Base-by-base conservation (phyloP, 92 coral and sea anemone species). In the Bergia sp. region DNA sequence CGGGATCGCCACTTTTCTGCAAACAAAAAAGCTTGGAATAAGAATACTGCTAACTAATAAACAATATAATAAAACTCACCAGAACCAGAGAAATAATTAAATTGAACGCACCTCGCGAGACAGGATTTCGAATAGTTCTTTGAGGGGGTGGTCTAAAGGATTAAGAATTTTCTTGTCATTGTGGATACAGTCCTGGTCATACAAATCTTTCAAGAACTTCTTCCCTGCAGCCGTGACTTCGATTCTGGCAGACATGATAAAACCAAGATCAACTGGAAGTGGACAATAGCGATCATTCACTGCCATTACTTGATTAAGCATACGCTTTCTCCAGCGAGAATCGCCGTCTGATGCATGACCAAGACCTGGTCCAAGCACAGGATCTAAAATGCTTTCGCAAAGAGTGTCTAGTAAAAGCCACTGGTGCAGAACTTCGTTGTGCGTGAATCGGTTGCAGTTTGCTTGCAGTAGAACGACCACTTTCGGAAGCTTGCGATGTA, bases 341-440 rank as follows among this genome's bases (percentile, higher is more conserved):
- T 88, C 93, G 0, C 93, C 94, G 40, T 92, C 90, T 3, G 89
- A 91, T 16, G 93, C 90, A 72, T 91, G 91, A 12, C 93, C 91
- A 76, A 92, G 75, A 21, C 94, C 92, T 76, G 92, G 94, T 12
- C 92, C 94, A 44, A 89, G 92, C 13, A 92, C 90, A 81, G 92
- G 92, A 76, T 92, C 92, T 20, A 92, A 79, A 73, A 92, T 88
- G 29, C 29, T 29, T 29, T 29, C 29, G 29, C 29, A 29, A 29
- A 29, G 29, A 29, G 29, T 29, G 29, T 29, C 29, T 29, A 29
- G 29, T 29, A 29, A 29, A 29, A 29, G 29, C 29, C 29, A 29
- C 29, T 29, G 29, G 29, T 29, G 29, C 29, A 29, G 29, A 29
- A 29, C 29, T 29, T 29, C 29, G 29, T 29, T 29, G 29, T 29